Percentiles rank a stretch among this genome's conserved stretches.
Conservation (phyloP, 2,113 vertebrate species). For the Tenebrosternarchus preto region DNA sequence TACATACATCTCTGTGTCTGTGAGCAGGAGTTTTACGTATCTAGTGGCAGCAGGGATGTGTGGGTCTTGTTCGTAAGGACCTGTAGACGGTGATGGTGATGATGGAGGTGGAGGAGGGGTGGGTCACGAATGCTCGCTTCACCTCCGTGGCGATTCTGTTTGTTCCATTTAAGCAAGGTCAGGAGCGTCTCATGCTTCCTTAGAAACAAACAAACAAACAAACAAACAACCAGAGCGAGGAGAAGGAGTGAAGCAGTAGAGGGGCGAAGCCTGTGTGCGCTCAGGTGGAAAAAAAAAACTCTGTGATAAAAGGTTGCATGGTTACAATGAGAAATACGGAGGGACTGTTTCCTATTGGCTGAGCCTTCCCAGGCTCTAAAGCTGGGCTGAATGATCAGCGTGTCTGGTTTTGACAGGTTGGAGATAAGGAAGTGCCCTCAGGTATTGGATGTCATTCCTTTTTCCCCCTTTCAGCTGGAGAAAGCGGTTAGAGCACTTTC, state of each 20-base stretch:
- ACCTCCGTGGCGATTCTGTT: slow-evolving; percentile 52
- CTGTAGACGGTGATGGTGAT: too few species aligned
- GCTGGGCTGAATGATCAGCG: slow-evolving; percentile 81
- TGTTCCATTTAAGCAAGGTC: slow-evolving; percentile 48
- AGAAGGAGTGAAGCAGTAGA: slow-evolving; percentile 61
- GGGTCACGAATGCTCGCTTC: slow-evolving; percentile 58
- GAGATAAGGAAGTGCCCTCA: slow-evolving; percentile 87
- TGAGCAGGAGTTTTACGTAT: too few species aligned
- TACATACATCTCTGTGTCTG: too few species aligned
- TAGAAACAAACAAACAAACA: slow-evolving; percentile 70
- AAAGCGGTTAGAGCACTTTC: slow-evolving; percentile 67
- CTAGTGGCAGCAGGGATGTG: too few species aligned
- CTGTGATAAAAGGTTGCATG: slow-evolving; percentile 68
- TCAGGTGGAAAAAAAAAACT: slow-evolving; percentile 50
- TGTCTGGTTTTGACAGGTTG: slow-evolving; percentile 87
- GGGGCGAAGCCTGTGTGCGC: slow-evolving; percentile 46
- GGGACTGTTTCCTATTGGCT: slow-evolving; percentile 70
- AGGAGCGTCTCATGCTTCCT: slow-evolving; percentile 68
- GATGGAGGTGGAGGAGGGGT: too few species aligned
- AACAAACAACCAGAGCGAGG: slow-evolving; percentile 37
- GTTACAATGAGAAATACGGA: slow-evolving; percentile 64
- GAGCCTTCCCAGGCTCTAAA: slow-evolving; percentile 70
- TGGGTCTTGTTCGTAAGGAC: too few species aligned
- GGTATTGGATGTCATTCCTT: slow-evolving; percentile 91
- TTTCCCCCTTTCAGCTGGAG: slow-evolving; percentile 60